These are phyloP conservation scores for Melanotaenia parkinsoni DNA, from an alignment of 2,797 vertebrate species.

Conservation along the genomic window DNA sequence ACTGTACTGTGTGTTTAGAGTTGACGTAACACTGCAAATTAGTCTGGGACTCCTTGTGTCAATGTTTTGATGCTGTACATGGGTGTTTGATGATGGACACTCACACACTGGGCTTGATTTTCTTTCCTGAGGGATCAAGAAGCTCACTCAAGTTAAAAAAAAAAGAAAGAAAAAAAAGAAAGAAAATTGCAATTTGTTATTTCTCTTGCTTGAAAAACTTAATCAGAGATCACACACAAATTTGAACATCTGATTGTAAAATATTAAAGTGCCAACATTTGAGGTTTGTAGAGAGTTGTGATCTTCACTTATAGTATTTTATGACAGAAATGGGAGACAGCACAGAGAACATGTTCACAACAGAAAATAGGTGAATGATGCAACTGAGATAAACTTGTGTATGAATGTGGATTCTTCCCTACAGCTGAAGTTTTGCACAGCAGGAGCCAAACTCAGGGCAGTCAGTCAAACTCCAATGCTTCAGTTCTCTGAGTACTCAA, in stretches of 20 bases:
- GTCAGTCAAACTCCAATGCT: slow-evolving; percentile 31
- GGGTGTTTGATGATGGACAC: slow-evolving; percentile 30
- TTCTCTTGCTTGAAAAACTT: slow-evolving; percentile 7
- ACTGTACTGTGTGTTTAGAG: neutral
- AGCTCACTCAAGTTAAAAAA: slow-evolving; percentile 24
- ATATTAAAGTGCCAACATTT: neutral
- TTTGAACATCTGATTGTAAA: slow-evolving; percentile 10
- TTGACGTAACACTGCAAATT: neutral
- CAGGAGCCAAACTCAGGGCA: slow-evolving; percentile 42
- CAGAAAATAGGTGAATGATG: slow-evolving; percentile 32
- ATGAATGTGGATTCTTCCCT: slow-evolving; percentile 25
- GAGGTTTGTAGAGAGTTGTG: slow-evolving; percentile 5
- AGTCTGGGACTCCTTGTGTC: neutral
- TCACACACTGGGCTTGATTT: neutral
- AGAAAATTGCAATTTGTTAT: slow-evolving; percentile 13
- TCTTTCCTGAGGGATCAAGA: neutral
- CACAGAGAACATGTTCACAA: slow-evolving; percentile 32
- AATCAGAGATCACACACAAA: slow-evolving; percentile 16
- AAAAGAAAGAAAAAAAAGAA: neutral
- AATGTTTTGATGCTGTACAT: neutral
- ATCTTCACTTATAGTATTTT: slow-evolving; percentile 18
- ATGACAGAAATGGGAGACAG: slow-evolving; percentile 24
- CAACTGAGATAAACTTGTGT: slow-evolving; percentile 31
- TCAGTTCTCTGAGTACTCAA: slow-evolving; percentile 18
- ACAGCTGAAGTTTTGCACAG: slow-evolving; percentile 38